phyloP scores from a whole-genome alignment of 2,888 invertebrate genomes.

The Andrena praecox region DNA sequence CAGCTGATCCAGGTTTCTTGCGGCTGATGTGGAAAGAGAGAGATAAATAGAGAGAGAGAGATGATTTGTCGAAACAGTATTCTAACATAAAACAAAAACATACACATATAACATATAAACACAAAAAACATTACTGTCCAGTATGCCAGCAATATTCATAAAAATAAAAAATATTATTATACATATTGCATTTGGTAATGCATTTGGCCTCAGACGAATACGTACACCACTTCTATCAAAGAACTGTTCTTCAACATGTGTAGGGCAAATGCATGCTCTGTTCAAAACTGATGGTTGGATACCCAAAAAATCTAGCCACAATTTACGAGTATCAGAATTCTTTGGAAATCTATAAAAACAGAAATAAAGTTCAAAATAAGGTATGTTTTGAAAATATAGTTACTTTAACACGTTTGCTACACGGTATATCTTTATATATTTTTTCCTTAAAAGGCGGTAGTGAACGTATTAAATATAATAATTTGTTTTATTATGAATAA shows the following conservation, averaged over 20 bases:
- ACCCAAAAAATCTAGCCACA: not conserved
- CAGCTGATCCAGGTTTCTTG: too few relatives aligned
- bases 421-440: too few relatives aligned
- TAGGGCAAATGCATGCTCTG: not conserved
- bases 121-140: not conserved
- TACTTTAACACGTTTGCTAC: not conserved
- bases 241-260: not conserved
- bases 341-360: not conserved
- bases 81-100: not conserved
- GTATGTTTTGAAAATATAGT: not conserved
- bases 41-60: too few relatives aligned
- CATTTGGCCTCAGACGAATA: not conserved
- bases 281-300: not conserved
- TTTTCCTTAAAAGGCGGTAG: too few relatives aligned
- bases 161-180: not conserved
- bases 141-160: too few relatives aligned
- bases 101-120: not conserved
- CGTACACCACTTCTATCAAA: not conserved
- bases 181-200: not conserved
- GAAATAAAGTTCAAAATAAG: not conserved
- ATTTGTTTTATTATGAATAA: not conserved
- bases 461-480: too few relatives aligned
- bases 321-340: not conserved
- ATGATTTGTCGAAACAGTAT: too few relatives aligned
- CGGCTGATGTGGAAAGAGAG: too few relatives aligned